Evolutionary conservation across 2,113 vertebrate genomes (phyloP), one percentile per base, ranked within the genome.

Genomic region (Silurus glanis): DNA sequence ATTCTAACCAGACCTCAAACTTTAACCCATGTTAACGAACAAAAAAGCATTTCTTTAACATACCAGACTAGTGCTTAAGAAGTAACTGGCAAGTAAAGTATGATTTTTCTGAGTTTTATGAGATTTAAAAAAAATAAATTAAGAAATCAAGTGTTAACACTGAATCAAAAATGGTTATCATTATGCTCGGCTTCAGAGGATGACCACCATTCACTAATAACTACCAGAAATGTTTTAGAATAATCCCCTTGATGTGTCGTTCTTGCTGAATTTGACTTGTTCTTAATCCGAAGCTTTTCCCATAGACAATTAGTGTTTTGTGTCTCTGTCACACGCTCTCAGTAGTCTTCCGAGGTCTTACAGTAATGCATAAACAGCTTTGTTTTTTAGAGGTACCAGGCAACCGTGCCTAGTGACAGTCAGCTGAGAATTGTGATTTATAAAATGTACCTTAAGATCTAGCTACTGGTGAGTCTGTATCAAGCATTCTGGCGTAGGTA

Each of bases 291-390:
- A 9, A 5, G 59, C 55, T 23, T 72, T 86, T 79, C 28, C 61
- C 59, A 79, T 47, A 86, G 25, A 87, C 80, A 78, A 25, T 51
- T 66, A 74, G 21, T 88, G 71, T 75, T 67, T 37, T 80, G 28
- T 80, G 64, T 75, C 17, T 80, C 75, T 58, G 71, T 55, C 85
- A 58, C 76, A 53, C 83, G 25, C 85, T 72, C 72, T 80, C 37
- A 69, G 80, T 88, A 85, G 80, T 78, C 90, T 69, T 14, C 37
- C 58, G 62, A 80, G 74, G 61, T 80, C 74, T 87, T 67, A 75
- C 56, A 84, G 80, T 89, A 88, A 87, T 86, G 85, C 82, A 83
- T 80, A 87, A 84, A 87, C 75, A 76, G 79, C 75, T 84, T 72
- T 45, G 89, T 89, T 67, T 86, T 86, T 82, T 74, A 25, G 67